Evolutionary conservation across 2,888 invertebrate species (phyloP).

Genomic region (Tethea ocularis): DNA sequence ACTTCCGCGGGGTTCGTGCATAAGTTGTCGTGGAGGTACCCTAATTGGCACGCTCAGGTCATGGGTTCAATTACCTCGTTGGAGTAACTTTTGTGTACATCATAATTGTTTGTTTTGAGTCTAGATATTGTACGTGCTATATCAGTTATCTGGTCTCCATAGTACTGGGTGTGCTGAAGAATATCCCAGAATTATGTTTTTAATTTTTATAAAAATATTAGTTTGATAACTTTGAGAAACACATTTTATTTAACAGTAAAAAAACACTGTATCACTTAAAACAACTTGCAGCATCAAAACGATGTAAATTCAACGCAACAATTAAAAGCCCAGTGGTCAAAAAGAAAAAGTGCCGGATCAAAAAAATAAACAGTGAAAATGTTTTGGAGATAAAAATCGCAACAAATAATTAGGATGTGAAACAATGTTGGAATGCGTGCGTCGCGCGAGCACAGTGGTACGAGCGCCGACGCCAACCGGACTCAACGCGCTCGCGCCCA

Average conservation of each 20-base stretch:
- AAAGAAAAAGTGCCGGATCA: conserved; percentile 17
- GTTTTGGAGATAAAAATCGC: conserved; percentile 47
- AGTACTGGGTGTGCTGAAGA: no score
- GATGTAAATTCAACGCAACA: background rate
- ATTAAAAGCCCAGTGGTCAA: conserved; percentile 2
- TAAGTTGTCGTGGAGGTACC: no score
- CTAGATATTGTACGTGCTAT: no score
- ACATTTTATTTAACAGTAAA: background rate
- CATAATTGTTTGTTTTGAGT: no score
- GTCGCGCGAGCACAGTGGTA: conserved; percentile 58
- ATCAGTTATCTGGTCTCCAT: no score
- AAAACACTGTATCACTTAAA: background rate
- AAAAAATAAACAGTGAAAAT: conserved; percentile 37
- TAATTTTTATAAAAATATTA: no score
- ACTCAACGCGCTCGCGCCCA: conserved; percentile 25
- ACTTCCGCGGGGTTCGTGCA: no score
- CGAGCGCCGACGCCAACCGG: conserved; percentile 43
- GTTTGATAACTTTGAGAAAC: background rate
- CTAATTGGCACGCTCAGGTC: no score
- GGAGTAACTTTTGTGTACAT: no score
- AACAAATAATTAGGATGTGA: conserved; percentile 67
- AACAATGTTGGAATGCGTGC: conserved; percentile 73
- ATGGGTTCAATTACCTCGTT: no score
- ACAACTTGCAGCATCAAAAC: background rate
- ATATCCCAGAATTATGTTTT: no score